Evolutionary conservation across 2,113 vertebrate species (phyloP).

Genomic region (Puma concolor): DNA sequence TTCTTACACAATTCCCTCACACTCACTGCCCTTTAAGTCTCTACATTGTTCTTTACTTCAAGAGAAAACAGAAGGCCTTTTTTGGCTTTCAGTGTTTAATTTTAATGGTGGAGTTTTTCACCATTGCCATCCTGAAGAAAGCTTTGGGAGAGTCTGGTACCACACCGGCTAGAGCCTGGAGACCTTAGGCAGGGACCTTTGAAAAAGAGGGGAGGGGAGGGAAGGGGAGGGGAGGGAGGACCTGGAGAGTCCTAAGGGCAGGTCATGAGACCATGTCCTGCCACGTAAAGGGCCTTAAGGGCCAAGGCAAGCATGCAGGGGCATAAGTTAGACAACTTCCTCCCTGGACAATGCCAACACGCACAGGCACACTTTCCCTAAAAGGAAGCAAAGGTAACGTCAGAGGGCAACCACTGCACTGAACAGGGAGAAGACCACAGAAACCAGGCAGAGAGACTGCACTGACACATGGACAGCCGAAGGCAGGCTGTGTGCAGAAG

Average conservation of each 20-base stretch:
- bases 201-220: not conserved
- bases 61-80: not conserved
- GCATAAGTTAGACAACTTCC: not conserved
- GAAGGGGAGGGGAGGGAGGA: not conserved
- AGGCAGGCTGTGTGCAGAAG: not conserved
- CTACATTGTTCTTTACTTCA: not conserved
- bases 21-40: not conserved
- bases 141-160: not conserved
- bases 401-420: not conserved
- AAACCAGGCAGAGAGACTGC: not conserved
- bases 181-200: not conserved
- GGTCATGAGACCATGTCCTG: not conserved
- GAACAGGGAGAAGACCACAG: not conserved
- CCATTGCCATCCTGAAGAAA: not conserved
- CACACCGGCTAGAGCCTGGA: not conserved
- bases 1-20: not conserved
- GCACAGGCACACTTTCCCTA: not conserved
- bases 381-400: not conserved
- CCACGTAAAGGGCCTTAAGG: not conserved
- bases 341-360: not conserved
- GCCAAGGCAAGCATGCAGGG: not conserved
- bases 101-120: constrained; percentile 1
- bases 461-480: no score
- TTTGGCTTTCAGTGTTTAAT: not conserved
- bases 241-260: not conserved